Conservation (phyloP, 2,797 vertebrate genomes). For the Lagorchestes hirsutus region DNA sequence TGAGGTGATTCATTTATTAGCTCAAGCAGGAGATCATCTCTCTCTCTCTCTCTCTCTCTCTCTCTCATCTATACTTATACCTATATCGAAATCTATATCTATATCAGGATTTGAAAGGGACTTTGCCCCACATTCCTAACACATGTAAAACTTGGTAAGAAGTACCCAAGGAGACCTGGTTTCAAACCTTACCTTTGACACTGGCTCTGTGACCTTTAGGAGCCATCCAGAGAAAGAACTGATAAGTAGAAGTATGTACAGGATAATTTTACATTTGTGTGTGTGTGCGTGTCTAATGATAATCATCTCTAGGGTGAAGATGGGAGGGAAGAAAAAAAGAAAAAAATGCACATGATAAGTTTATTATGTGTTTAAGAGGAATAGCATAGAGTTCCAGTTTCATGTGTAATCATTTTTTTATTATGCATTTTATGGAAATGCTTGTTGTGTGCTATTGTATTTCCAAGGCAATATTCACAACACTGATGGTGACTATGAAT, state of each 20-base stretch:
- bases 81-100: no score
- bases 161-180: not conserved
- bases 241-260: not conserved
- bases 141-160: not conserved
- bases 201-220: not conserved
- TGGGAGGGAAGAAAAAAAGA: no score
- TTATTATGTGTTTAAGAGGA: not conserved
- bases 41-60: not conserved
- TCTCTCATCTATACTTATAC: not conserved
- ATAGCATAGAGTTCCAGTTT: no score
- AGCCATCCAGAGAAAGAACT: not conserved
- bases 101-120: not conserved
- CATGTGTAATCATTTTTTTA: no score
- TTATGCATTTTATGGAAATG: not conserved
- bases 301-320: no score
- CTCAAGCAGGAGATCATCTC: not conserved
- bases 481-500: no score
- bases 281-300: no score
- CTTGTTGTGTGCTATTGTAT: not conserved
- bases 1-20: not conserved
- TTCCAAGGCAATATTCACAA: no score
- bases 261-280: not conserved
- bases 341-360: no score
- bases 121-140: not conserved
- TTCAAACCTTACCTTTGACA: not conserved